Evolutionary conservation across 2,888 invertebrate species (phyloP).

Genomic region (Druceiella hillmani): DNA sequence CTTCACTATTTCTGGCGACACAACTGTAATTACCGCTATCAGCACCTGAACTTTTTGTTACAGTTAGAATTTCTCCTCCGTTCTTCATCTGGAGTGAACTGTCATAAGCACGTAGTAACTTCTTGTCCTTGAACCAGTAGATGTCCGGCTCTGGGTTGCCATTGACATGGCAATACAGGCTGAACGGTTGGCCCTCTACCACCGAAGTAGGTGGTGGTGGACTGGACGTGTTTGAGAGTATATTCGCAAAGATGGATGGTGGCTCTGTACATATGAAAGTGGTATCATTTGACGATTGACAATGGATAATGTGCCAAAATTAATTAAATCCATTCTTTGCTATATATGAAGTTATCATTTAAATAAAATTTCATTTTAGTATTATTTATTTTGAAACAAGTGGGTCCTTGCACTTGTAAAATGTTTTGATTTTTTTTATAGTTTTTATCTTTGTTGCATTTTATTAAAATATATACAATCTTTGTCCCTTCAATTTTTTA

Average conservation of each 20-base stretch:
- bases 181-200: conserved; percentile 40
- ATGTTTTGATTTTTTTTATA: too few relatives aligned
- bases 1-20: conserved; percentile 52
- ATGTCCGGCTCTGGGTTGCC: conserved; percentile 56
- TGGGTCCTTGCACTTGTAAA: too few relatives aligned
- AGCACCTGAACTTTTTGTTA: conserved; percentile 30
- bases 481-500: too few relatives aligned
- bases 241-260: conserved; percentile 37
- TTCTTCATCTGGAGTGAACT: conserved; percentile 36
- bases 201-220: conserved; percentile 29
- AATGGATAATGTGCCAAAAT: not conserved
- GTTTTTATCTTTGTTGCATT: too few relatives aligned
- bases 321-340: not conserved
- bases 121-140: conserved; percentile 54
- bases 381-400: too few relatives aligned
- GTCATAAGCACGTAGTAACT: conserved; percentile 45
- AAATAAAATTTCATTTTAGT: too few relatives aligned
- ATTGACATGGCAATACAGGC: conserved; percentile 50
- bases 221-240: conserved; percentile 27
- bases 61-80: conserved; percentile 37
- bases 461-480: too few relatives aligned
- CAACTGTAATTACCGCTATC: conserved; percentile 55
- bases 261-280: conserved; percentile 33
- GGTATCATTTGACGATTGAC: conserved; percentile 6
- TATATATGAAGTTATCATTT: too few relatives aligned